phyloP scores from a whole-genome alignment of 2,797 vertebrate species.

The Molothrus aeneus region DNA sequence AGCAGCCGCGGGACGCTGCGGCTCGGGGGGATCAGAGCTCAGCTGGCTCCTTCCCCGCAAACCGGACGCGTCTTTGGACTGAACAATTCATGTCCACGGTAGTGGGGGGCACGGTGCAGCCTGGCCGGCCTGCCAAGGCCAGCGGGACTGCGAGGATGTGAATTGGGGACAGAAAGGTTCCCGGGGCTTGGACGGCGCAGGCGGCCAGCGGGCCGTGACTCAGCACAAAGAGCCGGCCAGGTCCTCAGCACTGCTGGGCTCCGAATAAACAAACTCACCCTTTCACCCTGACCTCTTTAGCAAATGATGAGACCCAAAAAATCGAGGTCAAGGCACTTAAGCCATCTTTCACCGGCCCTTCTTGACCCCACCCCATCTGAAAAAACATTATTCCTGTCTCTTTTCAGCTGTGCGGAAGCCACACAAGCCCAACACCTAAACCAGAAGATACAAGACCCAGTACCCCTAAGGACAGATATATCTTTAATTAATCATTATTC shows the following conservation, averaged over 20 bases:
- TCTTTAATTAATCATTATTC: background rate
- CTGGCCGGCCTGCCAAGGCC: accelerated
- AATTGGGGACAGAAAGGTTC: background rate
- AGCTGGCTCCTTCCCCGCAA: background rate
- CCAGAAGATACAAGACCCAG: background rate
- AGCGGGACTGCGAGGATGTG: background rate
- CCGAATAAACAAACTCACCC: background rate
- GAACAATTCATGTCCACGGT: background rate
- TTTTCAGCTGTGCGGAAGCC: background rate
- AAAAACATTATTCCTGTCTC: background rate
- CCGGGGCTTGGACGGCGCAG: accelerated
- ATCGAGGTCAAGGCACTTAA: background rate
- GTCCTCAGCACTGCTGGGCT: background rate
- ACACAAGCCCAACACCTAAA: background rate
- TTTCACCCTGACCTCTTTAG: background rate
- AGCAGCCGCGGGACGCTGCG: background rate
- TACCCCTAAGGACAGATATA: background rate
- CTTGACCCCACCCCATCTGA: background rate
- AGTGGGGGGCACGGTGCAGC: accelerated
- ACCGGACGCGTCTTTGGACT: background rate
- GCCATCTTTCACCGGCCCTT: background rate
- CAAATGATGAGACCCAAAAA: background rate
- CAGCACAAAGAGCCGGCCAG: slow-evolving; percentile 6
- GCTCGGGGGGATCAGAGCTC: background rate
- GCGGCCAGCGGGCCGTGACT: background rate